A percentile compares a stretch with the other conserved stretches of the same genome.
Evolutionary conservation across 2,888 invertebrate genomes (phyloP).

Genomic region (Pandemis cinnamomeana): DNA sequence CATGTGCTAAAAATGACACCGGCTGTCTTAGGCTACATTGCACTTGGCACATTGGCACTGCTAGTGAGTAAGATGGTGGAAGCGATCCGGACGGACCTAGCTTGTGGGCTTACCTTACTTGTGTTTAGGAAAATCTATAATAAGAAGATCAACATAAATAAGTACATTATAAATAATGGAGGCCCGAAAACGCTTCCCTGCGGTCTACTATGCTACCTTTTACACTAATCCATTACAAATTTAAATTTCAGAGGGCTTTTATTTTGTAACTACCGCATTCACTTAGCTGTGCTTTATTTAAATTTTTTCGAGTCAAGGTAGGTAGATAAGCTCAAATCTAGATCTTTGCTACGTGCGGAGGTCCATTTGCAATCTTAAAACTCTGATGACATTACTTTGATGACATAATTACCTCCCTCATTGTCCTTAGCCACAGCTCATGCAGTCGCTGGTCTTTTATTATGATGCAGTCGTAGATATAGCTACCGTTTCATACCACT

Average conservation of each 20-base stretch:
- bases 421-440: neutral
- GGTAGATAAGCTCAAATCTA: neutral
- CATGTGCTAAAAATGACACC: too few species aligned
- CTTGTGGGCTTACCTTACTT: too few species aligned
- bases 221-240: neutral
- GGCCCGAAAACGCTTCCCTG: neutral
- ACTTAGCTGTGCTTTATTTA: neutral
- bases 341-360: slow-evolving; percentile 7
- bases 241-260: neutral
- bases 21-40: too few species aligned
- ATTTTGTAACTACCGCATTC: neutral
- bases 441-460: neutral
- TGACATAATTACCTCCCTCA: neutral
- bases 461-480: neutral
- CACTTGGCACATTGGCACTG: too few species aligned
- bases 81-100: too few species aligned
- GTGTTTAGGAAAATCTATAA: neutral
- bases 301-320: neutral
- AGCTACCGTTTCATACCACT: too few species aligned
- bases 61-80: too few species aligned
- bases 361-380: neutral
- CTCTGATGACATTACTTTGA: neutral
- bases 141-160: neutral
- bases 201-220: neutral
- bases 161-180: neutral